Conservation (phyloP, 2,797 vertebrate genomes). For the Masticophis lateralis region DNA sequence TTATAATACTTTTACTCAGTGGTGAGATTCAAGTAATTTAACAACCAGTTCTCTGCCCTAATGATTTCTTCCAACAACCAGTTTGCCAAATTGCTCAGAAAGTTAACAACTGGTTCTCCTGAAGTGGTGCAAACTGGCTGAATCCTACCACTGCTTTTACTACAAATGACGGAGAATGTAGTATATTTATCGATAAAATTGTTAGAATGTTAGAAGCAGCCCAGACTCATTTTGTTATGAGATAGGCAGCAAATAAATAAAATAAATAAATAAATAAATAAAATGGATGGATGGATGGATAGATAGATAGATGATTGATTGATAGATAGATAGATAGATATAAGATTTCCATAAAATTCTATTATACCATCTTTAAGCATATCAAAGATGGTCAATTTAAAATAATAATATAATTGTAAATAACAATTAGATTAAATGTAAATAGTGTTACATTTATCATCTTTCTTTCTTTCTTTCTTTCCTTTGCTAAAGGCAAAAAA, state of each 20-base stretch:
- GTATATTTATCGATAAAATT: not conserved
- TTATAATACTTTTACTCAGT: not conserved
- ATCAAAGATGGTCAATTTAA: not conserved
- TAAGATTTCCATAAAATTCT: not conserved
- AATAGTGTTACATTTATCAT: not conserved
- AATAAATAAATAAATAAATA: not conserved
- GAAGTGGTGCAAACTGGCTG: too few species aligned
- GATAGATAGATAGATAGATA: too few species aligned
- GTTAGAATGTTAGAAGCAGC: not conserved
- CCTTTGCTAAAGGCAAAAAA: not conserved
- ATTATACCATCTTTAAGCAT: not conserved
- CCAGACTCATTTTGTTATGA: not conserved
- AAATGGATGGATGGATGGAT: too few species aligned
- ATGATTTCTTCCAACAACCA: too few species aligned
- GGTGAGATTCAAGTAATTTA: too few species aligned
- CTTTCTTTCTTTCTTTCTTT: not conserved
- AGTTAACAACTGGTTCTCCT: too few species aligned
- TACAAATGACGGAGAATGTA: not conserved
- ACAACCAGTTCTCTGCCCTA: too few species aligned
- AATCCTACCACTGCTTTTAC: not conserved
- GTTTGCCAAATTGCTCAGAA: too few species aligned
- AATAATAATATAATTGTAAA: not conserved
- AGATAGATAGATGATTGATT: too few species aligned
- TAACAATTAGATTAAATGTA: not conserved
- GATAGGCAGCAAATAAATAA: not conserved